A percentile compares a stretch with the other conserved stretches of the same genome.
phyloP scores from a whole-genome alignment of 1,140 invertebrate species.

The Lordiphosa clarofinis region DNA sequence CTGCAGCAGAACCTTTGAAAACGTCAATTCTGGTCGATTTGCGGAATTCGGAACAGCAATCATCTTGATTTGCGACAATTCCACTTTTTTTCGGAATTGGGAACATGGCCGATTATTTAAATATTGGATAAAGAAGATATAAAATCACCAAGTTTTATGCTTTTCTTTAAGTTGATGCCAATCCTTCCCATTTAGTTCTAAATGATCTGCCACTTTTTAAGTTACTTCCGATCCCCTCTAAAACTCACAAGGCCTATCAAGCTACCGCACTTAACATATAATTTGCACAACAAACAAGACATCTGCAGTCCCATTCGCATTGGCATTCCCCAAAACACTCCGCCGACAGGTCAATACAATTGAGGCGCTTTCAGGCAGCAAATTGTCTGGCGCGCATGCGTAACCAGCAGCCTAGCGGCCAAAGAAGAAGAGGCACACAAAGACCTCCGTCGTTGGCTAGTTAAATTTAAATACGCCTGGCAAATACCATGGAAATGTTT shows the following conservation, averaged over 20 bases:
- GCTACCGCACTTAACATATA: constrained; percentile 4
- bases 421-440: constrained; percentile 7
- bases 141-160: no score
- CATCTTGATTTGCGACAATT: no score
- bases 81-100: no score
- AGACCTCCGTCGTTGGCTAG: constrained; percentile 29
- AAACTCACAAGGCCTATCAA: constrained; percentile 8
- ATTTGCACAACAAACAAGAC: constrained; percentile 2
- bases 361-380: constrained; percentile 63
- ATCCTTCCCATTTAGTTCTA: no score
- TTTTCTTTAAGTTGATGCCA: no score
- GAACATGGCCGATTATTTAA: no score
- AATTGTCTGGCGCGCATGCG: constrained; percentile 62
- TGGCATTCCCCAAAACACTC: constrained; percentile 16
- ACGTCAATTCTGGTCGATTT: no score
- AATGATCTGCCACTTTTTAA: no score
- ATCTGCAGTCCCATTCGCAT: not conserved
- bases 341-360: constrained; percentile 56
- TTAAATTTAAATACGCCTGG: constrained; percentile 56
- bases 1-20: no score
- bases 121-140: no score
- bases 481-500: constrained; percentile 60
- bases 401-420: constrained; percentile 34
- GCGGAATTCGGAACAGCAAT: no score
- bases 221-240: no score